phyloP scores from a whole-genome alignment of 2,797 vertebrate species.

The Discoglossus pictus region DNA sequence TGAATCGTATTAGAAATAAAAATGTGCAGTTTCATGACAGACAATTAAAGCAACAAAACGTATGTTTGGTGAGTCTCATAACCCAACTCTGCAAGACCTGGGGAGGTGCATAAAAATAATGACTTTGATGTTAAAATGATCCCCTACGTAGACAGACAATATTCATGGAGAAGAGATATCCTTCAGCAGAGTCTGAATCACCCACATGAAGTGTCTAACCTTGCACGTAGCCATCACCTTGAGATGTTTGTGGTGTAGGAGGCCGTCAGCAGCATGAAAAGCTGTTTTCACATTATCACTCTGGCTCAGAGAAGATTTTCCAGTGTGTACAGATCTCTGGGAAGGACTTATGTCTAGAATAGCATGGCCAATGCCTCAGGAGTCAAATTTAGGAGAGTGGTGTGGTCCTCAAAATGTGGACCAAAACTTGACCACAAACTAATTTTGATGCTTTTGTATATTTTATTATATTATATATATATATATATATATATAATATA shows the following conservation, averaged over 20 bases:
- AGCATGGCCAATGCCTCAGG: too few species aligned
- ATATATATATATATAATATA: too few species aligned
- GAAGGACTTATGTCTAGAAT: too few species aligned
- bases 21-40: too few species aligned
- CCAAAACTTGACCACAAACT: too few species aligned
- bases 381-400: too few species aligned
- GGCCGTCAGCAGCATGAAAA: background rate
- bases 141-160: constrained; percentile 9
- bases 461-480: too few species aligned
- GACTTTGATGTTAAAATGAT: constrained; percentile 17
- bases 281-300: background rate
- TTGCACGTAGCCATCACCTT: background rate
- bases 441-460: too few species aligned
- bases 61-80: background rate
- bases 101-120: constrained; percentile 7
- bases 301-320: background rate
- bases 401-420: too few species aligned
- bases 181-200: constrained; percentile 21
- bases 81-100: background rate
- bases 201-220: constrained; percentile 20
- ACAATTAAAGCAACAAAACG: too few species aligned
- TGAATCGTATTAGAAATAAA: too few species aligned
- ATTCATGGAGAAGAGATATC: constrained; percentile 3
- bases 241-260: constrained; percentile 26
- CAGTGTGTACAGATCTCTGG: background rate